phyloP scores from a whole-genome alignment of 2,888 invertebrate genomes.

The Gisinianus flammeolus region DNA sequence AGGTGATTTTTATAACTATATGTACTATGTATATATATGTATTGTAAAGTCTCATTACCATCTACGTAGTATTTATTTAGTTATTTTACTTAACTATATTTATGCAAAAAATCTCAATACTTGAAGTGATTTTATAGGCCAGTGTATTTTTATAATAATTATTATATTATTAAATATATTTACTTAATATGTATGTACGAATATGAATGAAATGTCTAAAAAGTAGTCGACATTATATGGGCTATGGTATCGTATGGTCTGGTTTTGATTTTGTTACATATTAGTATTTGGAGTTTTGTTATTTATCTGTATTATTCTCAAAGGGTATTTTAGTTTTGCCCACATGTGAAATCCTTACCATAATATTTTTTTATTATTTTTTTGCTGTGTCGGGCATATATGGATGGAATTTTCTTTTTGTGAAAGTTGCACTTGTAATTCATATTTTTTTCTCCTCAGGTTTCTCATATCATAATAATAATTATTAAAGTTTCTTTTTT shows the following conservation, averaged over 20 bases:
- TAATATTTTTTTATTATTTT: constrained; percentile 20
- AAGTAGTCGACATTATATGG: too few species aligned
- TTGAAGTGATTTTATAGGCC: constrained; percentile 29
- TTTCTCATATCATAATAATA: too few species aligned
- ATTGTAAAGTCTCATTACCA: neutral
- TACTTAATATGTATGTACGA: neutral
- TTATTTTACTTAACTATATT: neutral
- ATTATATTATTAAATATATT: neutral
- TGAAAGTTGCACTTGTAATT: constrained; percentile 37
- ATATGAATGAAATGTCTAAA: too few species aligned
- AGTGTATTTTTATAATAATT: neutral
- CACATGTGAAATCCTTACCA: neutral
- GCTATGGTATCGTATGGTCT: neutral
- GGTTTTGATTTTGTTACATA: neutral
- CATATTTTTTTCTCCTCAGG: neutral
- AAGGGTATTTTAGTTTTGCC: neutral
- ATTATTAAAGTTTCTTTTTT: too few species aligned
- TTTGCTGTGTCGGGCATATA: constrained; percentile 16
- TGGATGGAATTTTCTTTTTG: constrained; percentile 37
- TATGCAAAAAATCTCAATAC: constrained; percentile 16
- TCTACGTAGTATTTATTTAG: neutral
- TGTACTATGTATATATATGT: too few species aligned
- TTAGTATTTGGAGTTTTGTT: neutral
- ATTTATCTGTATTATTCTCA: neutral
- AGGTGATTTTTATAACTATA: too few species aligned